phyloP scores from a whole-genome alignment of 1,140 invertebrate genomes.

The Drosophila azteca region DNA sequence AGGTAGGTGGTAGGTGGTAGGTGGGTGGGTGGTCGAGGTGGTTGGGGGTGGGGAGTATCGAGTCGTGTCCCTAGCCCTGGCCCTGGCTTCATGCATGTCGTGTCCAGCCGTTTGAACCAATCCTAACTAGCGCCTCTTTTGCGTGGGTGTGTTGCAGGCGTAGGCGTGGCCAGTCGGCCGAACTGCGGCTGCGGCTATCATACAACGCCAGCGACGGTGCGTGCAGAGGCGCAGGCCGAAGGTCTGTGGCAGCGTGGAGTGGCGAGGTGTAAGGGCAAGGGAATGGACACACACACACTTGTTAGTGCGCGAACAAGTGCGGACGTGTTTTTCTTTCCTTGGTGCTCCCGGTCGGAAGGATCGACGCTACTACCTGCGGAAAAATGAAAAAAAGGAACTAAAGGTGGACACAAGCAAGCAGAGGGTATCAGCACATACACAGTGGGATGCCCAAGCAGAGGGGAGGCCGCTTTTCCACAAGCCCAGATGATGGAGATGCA shows the following conservation, averaged over 20 bases:
- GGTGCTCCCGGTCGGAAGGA: no score
- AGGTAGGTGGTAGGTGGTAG: not conserved
- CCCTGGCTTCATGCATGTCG: slow-evolving; percentile 15
- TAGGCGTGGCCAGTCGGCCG: slow-evolving; percentile 74
- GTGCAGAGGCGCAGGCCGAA: slow-evolving; percentile 15
- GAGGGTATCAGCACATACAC: no score
- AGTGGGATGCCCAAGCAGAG: no score
- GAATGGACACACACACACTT: slow-evolving; percentile 22
- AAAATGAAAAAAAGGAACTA: no score
- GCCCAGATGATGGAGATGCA: no score
- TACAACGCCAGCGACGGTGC: slow-evolving; percentile 17
- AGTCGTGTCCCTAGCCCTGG: not conserved
- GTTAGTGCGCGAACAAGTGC: no score
- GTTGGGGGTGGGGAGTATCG: not conserved
- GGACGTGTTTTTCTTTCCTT: no score
- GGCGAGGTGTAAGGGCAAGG: not conserved
- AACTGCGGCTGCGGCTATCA: slow-evolving; percentile 47
- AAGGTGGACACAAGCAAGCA: no score
- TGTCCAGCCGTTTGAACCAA: slow-evolving; percentile 76
- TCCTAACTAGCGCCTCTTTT: slow-evolving; percentile 76
- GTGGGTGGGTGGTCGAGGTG: not conserved
- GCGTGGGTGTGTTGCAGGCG: slow-evolving; percentile 64
- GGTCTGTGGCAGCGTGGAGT: not conserved
- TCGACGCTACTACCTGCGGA: no score
- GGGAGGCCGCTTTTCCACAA: no score